Base-by-base conservation (phyloP, 2,888 invertebrate genomes). In the Hedychridium roseum region DNA sequence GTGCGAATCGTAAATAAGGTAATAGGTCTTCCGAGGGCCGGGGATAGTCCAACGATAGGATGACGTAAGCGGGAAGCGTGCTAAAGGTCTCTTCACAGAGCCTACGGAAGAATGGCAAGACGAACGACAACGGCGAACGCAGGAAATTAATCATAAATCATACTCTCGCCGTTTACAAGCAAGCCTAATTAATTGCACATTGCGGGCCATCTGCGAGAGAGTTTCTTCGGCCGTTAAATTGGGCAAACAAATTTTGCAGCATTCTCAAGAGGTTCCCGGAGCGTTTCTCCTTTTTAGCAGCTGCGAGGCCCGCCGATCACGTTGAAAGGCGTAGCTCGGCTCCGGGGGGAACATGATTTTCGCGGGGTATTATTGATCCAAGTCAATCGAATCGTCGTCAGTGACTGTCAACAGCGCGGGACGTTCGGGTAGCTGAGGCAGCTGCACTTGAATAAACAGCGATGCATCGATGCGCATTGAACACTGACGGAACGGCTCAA, bases 1-100 rank as follows among this genome's bases (percentile, higher is more conserved):
- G 56, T 61, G 64, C 66, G 65, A 65, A 65, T 65, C 67, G 65
- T 66, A 65, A 65, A 65, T 66, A 65, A 66, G 66, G 58, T 65
- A 66, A 65, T 65, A 66, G 65, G 61, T 66, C 60, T 64, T 58
- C 56, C 38, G 51, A 53, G 62, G 51, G 57, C 43, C 32, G 52
- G 40, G 46, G 55, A 50, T 64, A 54, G 50, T 44, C 62, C 54
- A 49, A 52, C 52, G 65, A 54, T 58, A 53, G 52, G 46, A 41
- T 64, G 63, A 64, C 63, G 63, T 63, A 64, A 64, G 63, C 63
- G 58, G 45, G 47, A 51, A 9, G 23, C 9, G 5, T 23, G 5
- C 5, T 9, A n/a, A n/a, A n/a, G n/a, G n/a, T n/a, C n/a, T n/a
- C n/a, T n/a, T n/a, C n/a, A n/a, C n/a, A n/a, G n/a, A n/a, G n/a